Evolutionary conservation across 2,113 vertebrate genomes (phyloP).

Genomic region (Psittacara wagleri): DNA sequence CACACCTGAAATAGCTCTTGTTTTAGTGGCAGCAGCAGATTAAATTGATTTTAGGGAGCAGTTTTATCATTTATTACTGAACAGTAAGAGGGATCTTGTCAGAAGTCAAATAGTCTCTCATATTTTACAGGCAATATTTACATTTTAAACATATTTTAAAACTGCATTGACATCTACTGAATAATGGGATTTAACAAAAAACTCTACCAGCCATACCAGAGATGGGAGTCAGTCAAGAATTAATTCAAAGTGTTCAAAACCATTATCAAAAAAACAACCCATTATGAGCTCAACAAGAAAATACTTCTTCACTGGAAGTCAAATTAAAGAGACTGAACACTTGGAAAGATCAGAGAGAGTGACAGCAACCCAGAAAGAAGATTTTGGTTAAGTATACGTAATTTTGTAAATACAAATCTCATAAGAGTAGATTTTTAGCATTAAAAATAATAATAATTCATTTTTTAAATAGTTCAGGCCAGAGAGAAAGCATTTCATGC

Average conservation of each 20-base stretch:
- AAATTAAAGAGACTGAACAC: not conserved
- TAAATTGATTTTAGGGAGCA: not conserved
- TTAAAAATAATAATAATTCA: not conserved
- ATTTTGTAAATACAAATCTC: not conserved
- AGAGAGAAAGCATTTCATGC: conserved; percentile 4
- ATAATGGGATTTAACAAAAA: not conserved
- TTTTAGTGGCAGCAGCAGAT: not conserved
- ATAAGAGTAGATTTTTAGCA: not conserved
- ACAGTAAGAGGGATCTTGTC: not conserved
- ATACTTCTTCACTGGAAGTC: not conserved
- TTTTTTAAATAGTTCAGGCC: not conserved
- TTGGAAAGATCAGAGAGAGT: not conserved
- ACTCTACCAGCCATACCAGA: not conserved
- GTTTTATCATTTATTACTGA: not conserved
- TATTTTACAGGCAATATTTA: not conserved
- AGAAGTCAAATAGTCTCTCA: not conserved
- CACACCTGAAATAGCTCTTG: not conserved
- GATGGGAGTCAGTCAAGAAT: not conserved
- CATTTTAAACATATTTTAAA: not conserved
- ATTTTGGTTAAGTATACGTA: not conserved
- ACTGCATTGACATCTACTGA: not conserved
- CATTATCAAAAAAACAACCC: not conserved
- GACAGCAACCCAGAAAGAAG: not conserved
- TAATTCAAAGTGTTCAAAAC: not conserved
- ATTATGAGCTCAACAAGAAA: conserved; percentile 1